phyloP scores from a whole-genome alignment of 2,797 vertebrate species.

The Capromys pilorides region DNA sequence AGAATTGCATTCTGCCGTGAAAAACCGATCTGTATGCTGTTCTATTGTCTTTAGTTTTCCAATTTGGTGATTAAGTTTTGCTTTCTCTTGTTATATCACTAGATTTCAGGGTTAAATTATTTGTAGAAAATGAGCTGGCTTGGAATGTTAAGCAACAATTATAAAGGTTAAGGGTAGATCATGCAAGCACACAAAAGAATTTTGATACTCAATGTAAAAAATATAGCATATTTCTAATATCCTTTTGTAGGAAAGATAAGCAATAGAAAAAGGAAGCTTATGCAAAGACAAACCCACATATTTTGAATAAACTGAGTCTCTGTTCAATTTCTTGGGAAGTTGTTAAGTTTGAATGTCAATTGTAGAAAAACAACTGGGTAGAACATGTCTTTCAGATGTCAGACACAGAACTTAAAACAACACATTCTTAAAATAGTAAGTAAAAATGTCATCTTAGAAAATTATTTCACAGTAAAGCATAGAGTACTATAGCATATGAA shows the following conservation, averaged over 20 bases:
- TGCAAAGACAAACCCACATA: background rate
- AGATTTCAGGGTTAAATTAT: background rate
- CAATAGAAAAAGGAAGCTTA: background rate
- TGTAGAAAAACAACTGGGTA: background rate
- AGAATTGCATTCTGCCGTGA: background rate
- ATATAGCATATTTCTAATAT: background rate
- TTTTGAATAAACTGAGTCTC: background rate
- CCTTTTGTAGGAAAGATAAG: background rate
- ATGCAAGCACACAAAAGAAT: background rate
- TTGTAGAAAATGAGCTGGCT: background rate
- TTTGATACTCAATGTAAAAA: background rate
- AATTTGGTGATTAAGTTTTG: background rate
- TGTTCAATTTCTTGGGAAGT: background rate
- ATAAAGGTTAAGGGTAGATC: background rate
- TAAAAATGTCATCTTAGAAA: background rate
- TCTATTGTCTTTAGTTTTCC: background rate
- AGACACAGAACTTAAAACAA: background rate
- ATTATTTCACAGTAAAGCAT: background rate
- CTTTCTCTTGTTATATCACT: background rate
- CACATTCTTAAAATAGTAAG: background rate
- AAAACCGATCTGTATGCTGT: background rate
- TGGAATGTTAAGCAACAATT: background rate
- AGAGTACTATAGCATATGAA: background rate
- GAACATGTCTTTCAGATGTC: background rate
- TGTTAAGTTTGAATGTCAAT: background rate